These are phyloP conservation scores for Pollenia amentaria DNA, from an alignment of 2,888 invertebrate species.

Conservation along the genomic window DNA sequence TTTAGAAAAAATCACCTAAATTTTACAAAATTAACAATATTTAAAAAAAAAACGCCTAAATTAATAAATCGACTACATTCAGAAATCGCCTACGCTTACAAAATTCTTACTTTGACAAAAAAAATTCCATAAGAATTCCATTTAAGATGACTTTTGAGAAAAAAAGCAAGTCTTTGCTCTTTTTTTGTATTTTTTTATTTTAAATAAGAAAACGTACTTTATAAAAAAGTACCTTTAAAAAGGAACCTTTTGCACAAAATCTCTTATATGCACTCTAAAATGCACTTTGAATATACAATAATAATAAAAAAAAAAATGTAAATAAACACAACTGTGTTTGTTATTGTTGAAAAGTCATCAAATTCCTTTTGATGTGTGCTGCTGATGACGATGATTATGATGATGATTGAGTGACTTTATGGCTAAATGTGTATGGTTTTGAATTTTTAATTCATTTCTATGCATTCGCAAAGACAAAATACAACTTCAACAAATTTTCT, in stretches of 20 bases:
- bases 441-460: constrained; percentile 68
- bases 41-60: too few species aligned
- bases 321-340: constrained; percentile 56
- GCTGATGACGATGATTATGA: constrained; percentile 57
- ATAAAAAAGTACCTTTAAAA: neutral
- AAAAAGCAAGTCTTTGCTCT: too few species aligned
- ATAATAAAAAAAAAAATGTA: constrained; percentile 20
- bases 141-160: too few species aligned
- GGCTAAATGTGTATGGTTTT: constrained; percentile 68
- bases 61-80: too few species aligned
- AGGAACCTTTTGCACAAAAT: neutral
- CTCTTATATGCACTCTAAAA: constrained; percentile 5
- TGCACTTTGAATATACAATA: constrained; percentile 6
- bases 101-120: too few species aligned
- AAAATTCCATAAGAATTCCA: too few species aligned
- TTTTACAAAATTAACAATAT: too few species aligned
- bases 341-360: constrained; percentile 64
- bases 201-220: neutral
- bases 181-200: neutral
- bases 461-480: neutral
- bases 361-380: constrained; percentile 69
- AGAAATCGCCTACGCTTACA: too few species aligned
- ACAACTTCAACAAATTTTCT: constrained; percentile 7
- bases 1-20: too few species aligned
- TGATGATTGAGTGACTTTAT: constrained; percentile 73